Evolutionary conservation across 2,113 vertebrate species (phyloP), one percentile per base, ranked within the genome.

Genomic region (Pogona vitticeps): DNA sequence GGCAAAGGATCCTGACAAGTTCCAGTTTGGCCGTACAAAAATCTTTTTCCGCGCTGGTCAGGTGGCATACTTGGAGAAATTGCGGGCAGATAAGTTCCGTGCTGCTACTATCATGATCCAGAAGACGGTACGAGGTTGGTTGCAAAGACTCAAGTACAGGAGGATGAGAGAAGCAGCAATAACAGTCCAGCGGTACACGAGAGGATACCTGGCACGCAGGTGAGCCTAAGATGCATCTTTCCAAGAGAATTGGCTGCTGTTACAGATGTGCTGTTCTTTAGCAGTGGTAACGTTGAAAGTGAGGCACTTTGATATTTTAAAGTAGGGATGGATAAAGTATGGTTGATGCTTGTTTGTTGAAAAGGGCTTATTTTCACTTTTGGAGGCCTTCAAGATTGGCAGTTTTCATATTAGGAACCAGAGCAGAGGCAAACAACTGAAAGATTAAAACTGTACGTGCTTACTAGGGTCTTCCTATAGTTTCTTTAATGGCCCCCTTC

Each of bases 31-130:
- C 40, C 97, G 95, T 90, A 98, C 97, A 31, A 99, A 99, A 97
- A 99, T 99, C 95, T 99, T 99, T 96, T 99, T 99, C 97, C 96
- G 98, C 65, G 98, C 99, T 0, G 99, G 98, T 38, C 98, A 99
- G 94, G 99, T 99, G 90, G 98, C 98, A 1, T 99, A 98, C 94
- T 96, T 99, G 94, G 99, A 99, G 96, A 99, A 98, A 88, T 95
- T 99, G 5, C 89, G 98, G 1, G 97, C 98, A 0, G 98, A 99
- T 83, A 98, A 96, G 92, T 98, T 99, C 95, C 97, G 98, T 14
- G 95, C 96, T 0, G 98, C 98, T 82, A 99, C 98, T 82, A 98
- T 99, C 93, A 97, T 95, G 94, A 99, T 99, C 92, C 98, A 99
- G 97, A 99, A 98, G 91, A 98, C 97, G 0, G 97, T 99, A 20